phyloP scores from a whole-genome alignment of 2,797 vertebrate genomes.

The Labeo calbasu region DNA sequence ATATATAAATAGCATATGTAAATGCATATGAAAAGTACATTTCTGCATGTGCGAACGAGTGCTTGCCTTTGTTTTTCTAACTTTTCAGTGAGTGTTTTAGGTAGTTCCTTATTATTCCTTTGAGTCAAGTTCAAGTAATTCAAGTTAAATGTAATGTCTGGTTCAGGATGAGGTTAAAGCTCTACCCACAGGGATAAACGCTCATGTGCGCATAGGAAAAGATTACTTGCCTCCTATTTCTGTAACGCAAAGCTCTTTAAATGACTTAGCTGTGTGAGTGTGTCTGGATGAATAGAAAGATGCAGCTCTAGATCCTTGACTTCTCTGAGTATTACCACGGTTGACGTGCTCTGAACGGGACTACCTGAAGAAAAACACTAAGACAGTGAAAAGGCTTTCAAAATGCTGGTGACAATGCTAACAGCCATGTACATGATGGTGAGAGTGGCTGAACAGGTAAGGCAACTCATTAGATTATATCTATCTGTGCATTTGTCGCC shows the following conservation, averaged over 20 bases:
- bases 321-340: background rate
- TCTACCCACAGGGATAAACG: constrained; percentile 69
- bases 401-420: constrained; percentile 87
- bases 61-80: background rate
- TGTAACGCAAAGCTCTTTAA: constrained; percentile 79
- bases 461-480: constrained; percentile 46
- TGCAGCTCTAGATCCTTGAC: constrained; percentile 22
- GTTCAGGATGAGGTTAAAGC: constrained; percentile 35
- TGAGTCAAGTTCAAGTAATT: constrained; percentile 5
- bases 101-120: background rate
- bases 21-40: background rate
- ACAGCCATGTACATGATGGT: constrained; percentile 86
- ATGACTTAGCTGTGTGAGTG: constrained; percentile 65
- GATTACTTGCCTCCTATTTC: constrained; percentile 80
- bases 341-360: constrained; percentile 48
- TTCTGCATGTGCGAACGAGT: too few species aligned
- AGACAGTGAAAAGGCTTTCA: constrained; percentile 53
- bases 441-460: constrained; percentile 82
- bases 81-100: background rate
- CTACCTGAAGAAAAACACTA: constrained; percentile 25
- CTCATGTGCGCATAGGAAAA: constrained; percentile 64
- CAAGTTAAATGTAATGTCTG: background rate
- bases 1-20: background rate
- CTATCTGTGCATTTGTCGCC: background rate
- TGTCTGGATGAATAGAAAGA: constrained; percentile 48